Base-by-base conservation (phyloP, 2,797 vertebrate genomes). In the Myiotriccus ornatus region DNA sequence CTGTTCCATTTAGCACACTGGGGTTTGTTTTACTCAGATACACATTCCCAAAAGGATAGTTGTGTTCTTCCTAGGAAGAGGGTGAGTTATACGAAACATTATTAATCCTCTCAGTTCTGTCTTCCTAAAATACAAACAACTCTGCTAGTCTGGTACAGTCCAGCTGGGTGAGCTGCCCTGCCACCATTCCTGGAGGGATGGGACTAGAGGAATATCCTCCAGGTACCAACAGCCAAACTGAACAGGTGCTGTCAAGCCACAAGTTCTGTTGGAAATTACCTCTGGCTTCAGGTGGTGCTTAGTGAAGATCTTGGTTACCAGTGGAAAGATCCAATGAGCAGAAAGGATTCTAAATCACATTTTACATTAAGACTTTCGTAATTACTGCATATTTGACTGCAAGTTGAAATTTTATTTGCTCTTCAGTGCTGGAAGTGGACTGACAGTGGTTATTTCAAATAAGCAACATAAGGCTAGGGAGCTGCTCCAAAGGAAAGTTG, bases 331-430 rank as follows among this genome's bases (percentile, higher is more conserved):
- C 7, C 10, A 30, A 20, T 6, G 22, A 59, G 57, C 2, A 0
- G 11, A 91, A 67, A 20, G 50, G 17, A 63, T 80, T 49, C 24
- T 91, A 63, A 94, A 82, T 46, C 53, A 91, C 70, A 81, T 78
- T 55, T 49, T 75, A 18, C 47, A 86, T 70, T 82, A 82, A 94
- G 87, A 83, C 10, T 37, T 76, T 90, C 41, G 32, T 12, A 87
- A 60, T 41, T 73, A 83, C 68, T 25, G 46, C 64, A 76, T 70
- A 21, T 92, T 92, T 27, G 80, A 79, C 60, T 70, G 53, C 30
- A 95, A 92, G 73, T 85, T 89, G 87, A 23, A 41, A 21, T 73
- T 73, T 71, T 44, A 27, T 90, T 90, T 95, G 32, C 47, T 84
- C 52, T 84, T 94, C 75, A 86, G 3, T 56, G 21, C 43, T 88